Base-by-base conservation (phyloP, 2,888 invertebrate genomes). In the Scrobipalpa costella region DNA sequence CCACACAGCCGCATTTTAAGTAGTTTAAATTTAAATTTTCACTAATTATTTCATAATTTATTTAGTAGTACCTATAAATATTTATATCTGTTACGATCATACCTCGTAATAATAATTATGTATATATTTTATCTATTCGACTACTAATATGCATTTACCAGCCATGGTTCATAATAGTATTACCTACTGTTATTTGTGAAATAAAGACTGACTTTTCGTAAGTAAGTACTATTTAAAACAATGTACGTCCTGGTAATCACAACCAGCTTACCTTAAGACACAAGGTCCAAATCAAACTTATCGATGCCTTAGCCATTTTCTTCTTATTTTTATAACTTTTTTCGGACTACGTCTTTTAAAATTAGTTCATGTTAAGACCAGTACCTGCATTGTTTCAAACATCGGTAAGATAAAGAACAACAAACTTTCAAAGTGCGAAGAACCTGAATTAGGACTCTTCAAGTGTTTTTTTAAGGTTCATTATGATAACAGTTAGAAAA, bases 1-100 rank as follows among this genome's bases (percentile, higher is more conserved):
- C 79, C 74, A 85, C 83, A 83, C 85, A 86, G 86, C 86, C 86
- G 83, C 83, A 71, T 72, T 71, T 66, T 67, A n/a, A n/a, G n/a
- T n/a, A n/a, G n/a, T 76, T 58, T 21, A 64, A 70, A 75, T 75
- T 65, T 61, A n/a, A n/a, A n/a, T 72, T 76, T 72, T 68, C 64
- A 65, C 63, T 71, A 71, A 63, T 62, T 69, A 67, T 71, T 74
- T 72, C 75, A 75, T 75, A 77, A 68, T 73, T 74, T 72, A 74
- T 69, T 72, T 72, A 70, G 64, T 63, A 65, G 57, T 68, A 73
- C 66, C 69, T 68, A 66, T 65, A 69, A 70, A 65, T 69, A 65
- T 71, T 71, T 65, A 68, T 34, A 49, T 62, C 7, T 44, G 49
- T 63, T 62, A 62, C 71, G 66, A 68, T 67, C 67, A 71, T 71